These are phyloP conservation scores for Uromys caudimaculatus DNA, from an alignment of 2,797 vertebrate species.

Conservation along the genomic window DNA sequence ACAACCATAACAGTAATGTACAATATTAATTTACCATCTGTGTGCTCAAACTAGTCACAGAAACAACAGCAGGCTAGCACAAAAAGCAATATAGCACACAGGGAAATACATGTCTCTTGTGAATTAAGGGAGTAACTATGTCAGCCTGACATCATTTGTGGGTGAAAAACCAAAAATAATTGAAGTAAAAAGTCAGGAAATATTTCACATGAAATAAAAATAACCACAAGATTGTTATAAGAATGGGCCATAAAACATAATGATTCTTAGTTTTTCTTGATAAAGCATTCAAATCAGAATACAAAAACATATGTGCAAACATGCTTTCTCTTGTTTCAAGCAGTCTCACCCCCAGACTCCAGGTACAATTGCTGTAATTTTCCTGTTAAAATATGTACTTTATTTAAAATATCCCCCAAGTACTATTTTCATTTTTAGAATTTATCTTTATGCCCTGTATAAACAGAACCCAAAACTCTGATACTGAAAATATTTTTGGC, in stretches of 20 bases:
- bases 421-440: conserved; percentile 71
- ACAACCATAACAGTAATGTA: conserved; percentile 68
- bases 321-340: conserved; percentile 52
- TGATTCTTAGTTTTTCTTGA: conserved; percentile 59
- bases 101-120: conserved; percentile 89
- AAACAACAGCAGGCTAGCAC: conserved; percentile 87
- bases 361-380: conserved; percentile 70
- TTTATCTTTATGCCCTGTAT: conserved; percentile 61
- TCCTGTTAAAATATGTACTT: conserved; percentile 71
- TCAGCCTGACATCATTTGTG: conserved; percentile 86
- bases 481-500: conserved; percentile 71
- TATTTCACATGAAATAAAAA: conserved; percentile 76
- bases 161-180: conserved; percentile 87
- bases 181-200: conserved; percentile 85
- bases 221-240: conserved; percentile 62
- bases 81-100: conserved; percentile 88
- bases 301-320: conserved; percentile 47
- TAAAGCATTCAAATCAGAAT: conserved; percentile 64
- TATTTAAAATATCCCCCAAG: conserved; percentile 63
- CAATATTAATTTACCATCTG: conserved; percentile 89
- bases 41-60: conserved; percentile 89
- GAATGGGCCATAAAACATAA: conserved; percentile 45
- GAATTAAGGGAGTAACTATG: conserved; percentile 88
- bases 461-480: conserved; percentile 64
- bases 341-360: not conserved